Percentiles rank a stretch among this genome's conserved stretches.
Evolutionary conservation across 2,888 invertebrate species (phyloP).

Genomic region (Malachius bipustulatus): DNA sequence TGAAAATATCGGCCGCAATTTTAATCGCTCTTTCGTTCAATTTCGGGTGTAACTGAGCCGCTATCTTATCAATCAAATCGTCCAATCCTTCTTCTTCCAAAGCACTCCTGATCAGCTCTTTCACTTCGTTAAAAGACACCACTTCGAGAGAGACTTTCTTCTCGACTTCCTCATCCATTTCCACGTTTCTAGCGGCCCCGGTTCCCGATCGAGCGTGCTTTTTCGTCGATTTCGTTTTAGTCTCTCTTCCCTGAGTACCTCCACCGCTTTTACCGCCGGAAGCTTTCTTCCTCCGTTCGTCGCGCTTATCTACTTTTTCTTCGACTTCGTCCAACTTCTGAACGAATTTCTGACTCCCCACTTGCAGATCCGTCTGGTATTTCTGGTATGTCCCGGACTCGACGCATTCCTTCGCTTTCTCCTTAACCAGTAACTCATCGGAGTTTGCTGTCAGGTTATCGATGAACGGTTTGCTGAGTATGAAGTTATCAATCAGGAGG

Average conservation of each 20-base stretch:
- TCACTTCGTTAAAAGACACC: slow-evolving; percentile 54
- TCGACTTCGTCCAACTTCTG: slow-evolving; percentile 32
- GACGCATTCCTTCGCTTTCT: slow-evolving; percentile 55
- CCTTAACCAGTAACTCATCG: slow-evolving; percentile 45
- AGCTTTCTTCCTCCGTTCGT: slow-evolving; percentile 82
- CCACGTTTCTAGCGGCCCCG: not conserved
- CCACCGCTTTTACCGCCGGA: slow-evolving; percentile 81
- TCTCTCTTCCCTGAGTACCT: slow-evolving; percentile 86
- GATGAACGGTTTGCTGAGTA: slow-evolving; percentile 56
- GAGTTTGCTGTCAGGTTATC: slow-evolving; percentile 57
- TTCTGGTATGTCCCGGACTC: slow-evolving; percentile 67
- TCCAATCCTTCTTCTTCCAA: slow-evolving; percentile 63
- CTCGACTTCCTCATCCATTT: slow-evolving; percentile 18
- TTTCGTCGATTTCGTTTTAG: slow-evolving; percentile 87
- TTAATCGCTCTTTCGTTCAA: slow-evolving; percentile 52
- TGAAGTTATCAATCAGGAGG: slow-evolving; percentile 47
- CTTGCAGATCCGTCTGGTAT: slow-evolving; percentile 54
- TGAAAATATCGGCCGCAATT: slow-evolving; percentile 62
- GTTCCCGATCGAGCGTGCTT: slow-evolving; percentile 44
- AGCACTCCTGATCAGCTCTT: slow-evolving; percentile 44
- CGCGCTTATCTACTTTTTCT: slow-evolving; percentile 57
- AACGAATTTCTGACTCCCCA: slow-evolving; percentile 25
- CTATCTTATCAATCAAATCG: slow-evolving; percentile 56
- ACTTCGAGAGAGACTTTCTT: slow-evolving; percentile 50
- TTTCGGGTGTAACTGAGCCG: slow-evolving; percentile 56